phyloP scores from a whole-genome alignment of 2,113 vertebrate species.

The Hemibagrus wyckioides region DNA sequence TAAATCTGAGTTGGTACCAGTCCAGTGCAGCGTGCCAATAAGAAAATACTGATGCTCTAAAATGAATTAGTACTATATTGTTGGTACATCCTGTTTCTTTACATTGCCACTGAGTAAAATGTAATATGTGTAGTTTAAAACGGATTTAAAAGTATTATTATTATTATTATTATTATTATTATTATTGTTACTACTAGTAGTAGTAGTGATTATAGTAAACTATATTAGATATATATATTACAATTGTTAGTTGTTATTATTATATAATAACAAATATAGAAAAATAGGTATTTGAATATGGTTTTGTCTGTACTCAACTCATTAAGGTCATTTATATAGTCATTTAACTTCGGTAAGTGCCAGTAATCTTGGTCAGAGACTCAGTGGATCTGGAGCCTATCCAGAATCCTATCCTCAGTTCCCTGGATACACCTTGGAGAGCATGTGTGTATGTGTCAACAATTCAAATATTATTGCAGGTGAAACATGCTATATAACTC shows the following conservation, averaged over 20 bases:
- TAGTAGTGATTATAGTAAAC: not conserved
- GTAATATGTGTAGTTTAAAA: not conserved
- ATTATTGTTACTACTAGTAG: not conserved
- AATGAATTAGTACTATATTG: not conserved
- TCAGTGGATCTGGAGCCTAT: not conserved
- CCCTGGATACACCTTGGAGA: not conserved
- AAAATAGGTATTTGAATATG: not conserved
- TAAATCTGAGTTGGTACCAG: not conserved
- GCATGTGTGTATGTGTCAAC: not conserved
- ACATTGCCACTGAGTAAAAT: not conserved
- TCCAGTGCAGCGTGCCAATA: not conserved
- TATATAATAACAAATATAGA: not conserved
- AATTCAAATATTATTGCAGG: not conserved
- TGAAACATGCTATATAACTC: conserved; percentile 1
- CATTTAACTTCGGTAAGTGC: not conserved
- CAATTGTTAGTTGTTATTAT: not conserved
- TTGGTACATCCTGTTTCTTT: not conserved
- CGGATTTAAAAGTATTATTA: not conserved
- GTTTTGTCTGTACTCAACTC: not conserved
- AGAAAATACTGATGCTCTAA: not conserved
- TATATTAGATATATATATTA: not conserved
- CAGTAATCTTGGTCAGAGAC: not conserved
- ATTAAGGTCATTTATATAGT: not conserved
- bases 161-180: not conserved
- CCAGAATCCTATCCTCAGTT: not conserved